phyloP scores from a whole-genome alignment of 1,140 invertebrate species.

The Lepidurus packardi region DNA sequence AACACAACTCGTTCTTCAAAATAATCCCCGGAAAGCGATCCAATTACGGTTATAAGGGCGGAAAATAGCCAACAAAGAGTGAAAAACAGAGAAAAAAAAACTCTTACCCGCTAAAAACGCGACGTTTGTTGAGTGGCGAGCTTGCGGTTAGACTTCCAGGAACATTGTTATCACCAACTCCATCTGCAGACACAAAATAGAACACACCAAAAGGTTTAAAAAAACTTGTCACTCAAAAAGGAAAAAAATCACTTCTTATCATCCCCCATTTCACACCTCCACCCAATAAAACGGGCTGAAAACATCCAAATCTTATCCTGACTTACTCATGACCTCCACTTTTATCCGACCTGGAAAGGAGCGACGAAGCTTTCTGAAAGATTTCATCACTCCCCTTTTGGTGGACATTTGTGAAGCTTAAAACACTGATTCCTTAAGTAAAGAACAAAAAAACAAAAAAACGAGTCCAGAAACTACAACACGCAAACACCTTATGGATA shows the following conservation, averaged over 20 bases:
- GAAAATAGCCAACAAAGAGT: conserved; percentile 19
- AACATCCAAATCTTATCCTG: not conserved
- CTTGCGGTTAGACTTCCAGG: conserved; percentile 46
- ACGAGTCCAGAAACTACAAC: not conserved
- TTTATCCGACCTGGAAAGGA: not conserved
- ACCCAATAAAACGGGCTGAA: not conserved
- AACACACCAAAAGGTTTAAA: not conserved
- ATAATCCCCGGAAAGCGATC: not conserved
- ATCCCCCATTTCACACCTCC: not conserved
- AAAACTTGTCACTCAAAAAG: not conserved
- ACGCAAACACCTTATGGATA: not conserved
- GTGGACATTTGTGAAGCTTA: not conserved
- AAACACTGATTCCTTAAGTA: too few relatives aligned
- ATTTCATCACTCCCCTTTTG: not conserved
- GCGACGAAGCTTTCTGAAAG: not conserved
- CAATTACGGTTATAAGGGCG: not conserved
- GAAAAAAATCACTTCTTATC: not conserved
- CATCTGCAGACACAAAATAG: conserved; percentile 42
- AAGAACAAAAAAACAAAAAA: not conserved
- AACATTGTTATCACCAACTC: conserved; percentile 46
- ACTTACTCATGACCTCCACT: not conserved
- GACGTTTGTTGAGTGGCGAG: conserved; percentile 70
- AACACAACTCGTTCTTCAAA: not conserved
- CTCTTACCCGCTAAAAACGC: conserved; percentile 72
- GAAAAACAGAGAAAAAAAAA: too few relatives aligned